Percentiles rank a stretch among this genome's conserved stretches.
These are phyloP conservation scores for Phataginus tricuspis DNA, from an alignment of 2,797 vertebrate genomes.

Conservation along the genomic window DNA sequence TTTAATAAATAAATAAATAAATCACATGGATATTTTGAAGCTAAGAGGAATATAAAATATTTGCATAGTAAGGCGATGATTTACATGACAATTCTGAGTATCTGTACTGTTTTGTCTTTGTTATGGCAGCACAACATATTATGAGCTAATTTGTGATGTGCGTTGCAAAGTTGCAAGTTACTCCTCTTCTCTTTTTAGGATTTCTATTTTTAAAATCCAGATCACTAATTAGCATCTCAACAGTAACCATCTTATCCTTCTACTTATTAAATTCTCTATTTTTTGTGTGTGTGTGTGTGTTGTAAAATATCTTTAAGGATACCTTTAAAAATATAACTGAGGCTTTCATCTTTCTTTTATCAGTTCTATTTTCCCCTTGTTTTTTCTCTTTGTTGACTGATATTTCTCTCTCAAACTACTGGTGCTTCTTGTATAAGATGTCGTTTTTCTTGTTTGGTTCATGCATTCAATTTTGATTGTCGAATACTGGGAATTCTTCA, in stretches of 20 bases:
- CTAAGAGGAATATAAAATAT: background rate
- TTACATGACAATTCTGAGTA: conserved; percentile 16
- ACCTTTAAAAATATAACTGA: background rate
- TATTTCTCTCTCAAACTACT: background rate
- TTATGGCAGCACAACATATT: background rate
- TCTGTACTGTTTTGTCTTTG: background rate
- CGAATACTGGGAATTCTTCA: background rate
- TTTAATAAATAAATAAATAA: too few species aligned
- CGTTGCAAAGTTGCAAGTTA: conserved; percentile 21
- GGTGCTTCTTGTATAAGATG: background rate
- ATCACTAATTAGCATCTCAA: conserved; percentile 12
- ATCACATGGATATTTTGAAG: background rate
- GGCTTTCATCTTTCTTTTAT: background rate
- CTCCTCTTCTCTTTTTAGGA: background rate
- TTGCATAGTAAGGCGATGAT: background rate
- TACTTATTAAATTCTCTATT: conserved; percentile 14
- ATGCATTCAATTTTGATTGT: background rate
- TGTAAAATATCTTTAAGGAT: background rate
- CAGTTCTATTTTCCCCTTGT: background rate
- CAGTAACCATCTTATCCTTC: background rate
- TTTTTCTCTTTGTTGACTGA: background rate
- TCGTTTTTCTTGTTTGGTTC: background rate
- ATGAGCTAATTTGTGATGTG: background rate
- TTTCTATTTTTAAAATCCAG: conserved; percentile 23
- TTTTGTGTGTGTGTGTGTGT: background rate